Percentiles rank a stretch among this genome's conserved stretches.
Evolutionary conservation across 2,888 invertebrate genomes (phyloP).

Genomic region (Lasioglossum leucozonium): DNA sequence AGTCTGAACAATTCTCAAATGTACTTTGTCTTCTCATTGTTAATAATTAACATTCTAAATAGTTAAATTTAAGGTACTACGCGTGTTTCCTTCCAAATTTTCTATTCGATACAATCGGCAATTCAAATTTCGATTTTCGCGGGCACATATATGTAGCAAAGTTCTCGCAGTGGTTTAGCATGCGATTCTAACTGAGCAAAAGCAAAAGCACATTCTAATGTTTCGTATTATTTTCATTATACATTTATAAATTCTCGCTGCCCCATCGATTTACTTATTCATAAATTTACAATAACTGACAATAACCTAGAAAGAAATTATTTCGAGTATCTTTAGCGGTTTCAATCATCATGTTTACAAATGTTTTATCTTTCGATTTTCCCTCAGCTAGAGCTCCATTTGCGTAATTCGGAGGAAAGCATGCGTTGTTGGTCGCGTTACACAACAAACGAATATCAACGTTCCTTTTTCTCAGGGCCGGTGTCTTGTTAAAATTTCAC

Average conservation of each 20-base stretch:
- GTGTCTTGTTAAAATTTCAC: slow-evolving; percentile 22
- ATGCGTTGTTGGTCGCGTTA: slow-evolving; percentile 1
- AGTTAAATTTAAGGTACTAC: background rate
- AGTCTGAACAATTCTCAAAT: background rate
- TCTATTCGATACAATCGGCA: background rate
- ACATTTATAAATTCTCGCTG: background rate
- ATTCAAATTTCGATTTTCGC: background rate
- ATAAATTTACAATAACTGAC: background rate
- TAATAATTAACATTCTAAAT: background rate
- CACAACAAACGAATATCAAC: slow-evolving; percentile 46
- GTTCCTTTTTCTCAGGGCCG: background rate
- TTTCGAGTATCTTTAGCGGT: background rate
- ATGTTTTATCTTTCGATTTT: background rate
- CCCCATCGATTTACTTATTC: background rate
- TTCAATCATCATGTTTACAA: background rate
- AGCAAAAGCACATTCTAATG: background rate
- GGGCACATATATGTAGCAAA: no score
- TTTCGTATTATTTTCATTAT: background rate
- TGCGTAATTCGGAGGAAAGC: background rate
- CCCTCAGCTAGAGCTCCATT: background rate
- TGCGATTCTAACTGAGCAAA: background rate
- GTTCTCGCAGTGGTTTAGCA: background rate
- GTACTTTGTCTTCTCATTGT: slow-evolving; percentile 11
- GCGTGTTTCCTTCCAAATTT: background rate
- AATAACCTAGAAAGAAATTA: background rate